Percentiles rank a stretch among this genome's conserved stretches.
Evolutionary conservation across 2,888 invertebrate species (phyloP).

Genomic region (Volucella bombylans): DNA sequence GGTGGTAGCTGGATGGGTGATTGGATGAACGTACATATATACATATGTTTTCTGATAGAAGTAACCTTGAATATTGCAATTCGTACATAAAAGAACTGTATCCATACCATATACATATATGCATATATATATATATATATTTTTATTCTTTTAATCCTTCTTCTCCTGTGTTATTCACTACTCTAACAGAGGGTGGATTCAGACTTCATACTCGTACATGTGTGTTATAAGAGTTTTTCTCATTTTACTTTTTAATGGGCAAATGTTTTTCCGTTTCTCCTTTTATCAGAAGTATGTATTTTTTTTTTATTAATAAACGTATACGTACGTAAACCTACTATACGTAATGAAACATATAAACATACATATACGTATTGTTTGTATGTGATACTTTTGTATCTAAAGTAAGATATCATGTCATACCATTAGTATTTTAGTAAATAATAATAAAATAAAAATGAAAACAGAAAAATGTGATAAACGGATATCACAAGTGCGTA

Average conservation of each 20-base stretch:
- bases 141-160: constrained; percentile 12
- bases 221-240: constrained; percentile 2
- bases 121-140: neutral
- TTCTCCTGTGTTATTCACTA: constrained; percentile 20
- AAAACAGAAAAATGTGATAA: neutral
- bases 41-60: constrained; percentile 34
- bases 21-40: constrained; percentile 6
- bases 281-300: constrained; percentile 40
- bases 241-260: constrained; percentile 28
- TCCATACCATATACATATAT: no score
- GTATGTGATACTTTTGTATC: constrained; percentile 50
- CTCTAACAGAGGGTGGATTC: constrained; percentile 51
- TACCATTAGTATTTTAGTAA: constrained; percentile 46
- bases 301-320: constrained; percentile 5
- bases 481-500: constrained; percentile 7
- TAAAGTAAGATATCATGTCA: constrained; percentile 67
- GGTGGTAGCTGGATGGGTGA: constrained; percentile 18
- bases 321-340: neutral
- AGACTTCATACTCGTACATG: constrained; percentile 38
- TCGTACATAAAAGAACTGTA: constrained; percentile 26
- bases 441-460: constrained; percentile 8
- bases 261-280: constrained; percentile 26
- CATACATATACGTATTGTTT: constrained; percentile 19
- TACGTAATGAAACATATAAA: neutral
- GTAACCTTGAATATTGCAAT: constrained; percentile 60